phyloP scores from a whole-genome alignment of 2,113 vertebrate species.

The Pygoscelis adeliae region DNA sequence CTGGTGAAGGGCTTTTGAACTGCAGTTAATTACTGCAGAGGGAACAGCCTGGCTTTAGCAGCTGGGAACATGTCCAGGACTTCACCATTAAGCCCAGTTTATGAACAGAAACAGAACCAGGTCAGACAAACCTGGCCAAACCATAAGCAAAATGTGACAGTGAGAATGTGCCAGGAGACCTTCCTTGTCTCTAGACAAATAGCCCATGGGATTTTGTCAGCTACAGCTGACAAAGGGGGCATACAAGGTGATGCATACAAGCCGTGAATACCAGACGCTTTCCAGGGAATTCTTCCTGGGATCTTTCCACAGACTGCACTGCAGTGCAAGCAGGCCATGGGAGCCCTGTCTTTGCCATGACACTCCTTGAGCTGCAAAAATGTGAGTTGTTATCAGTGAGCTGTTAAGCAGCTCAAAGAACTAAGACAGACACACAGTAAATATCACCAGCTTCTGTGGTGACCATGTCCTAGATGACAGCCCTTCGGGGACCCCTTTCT shows the following conservation, averaged over 20 bases:
- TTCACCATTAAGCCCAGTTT: slow-evolving; percentile 45
- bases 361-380: background rate
- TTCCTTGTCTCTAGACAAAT: slow-evolving; percentile 18
- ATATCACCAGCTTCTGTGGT: background rate
- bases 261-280: background rate
- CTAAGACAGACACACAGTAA: background rate
- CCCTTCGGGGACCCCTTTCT: background rate
- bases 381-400: background rate
- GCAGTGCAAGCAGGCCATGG: background rate
- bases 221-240: background rate
- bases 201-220: background rate
- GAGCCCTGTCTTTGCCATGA: background rate
- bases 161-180: background rate
- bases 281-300: background rate
- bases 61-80: slow-evolving; percentile 46
- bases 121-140: slow-evolving; percentile 56
- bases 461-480: background rate
- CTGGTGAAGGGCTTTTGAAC: slow-evolving; percentile 42
- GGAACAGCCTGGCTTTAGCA: slow-evolving; percentile 37
- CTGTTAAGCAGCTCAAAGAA: background rate
- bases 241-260: background rate
- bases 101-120: slow-evolving; percentile 42
- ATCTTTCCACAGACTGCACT: accelerated
- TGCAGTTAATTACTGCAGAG: slow-evolving; percentile 47
- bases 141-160: background rate